Base-by-base conservation (phyloP, 2,797 vertebrate species). In the Tragelaphus oryx region DNA sequence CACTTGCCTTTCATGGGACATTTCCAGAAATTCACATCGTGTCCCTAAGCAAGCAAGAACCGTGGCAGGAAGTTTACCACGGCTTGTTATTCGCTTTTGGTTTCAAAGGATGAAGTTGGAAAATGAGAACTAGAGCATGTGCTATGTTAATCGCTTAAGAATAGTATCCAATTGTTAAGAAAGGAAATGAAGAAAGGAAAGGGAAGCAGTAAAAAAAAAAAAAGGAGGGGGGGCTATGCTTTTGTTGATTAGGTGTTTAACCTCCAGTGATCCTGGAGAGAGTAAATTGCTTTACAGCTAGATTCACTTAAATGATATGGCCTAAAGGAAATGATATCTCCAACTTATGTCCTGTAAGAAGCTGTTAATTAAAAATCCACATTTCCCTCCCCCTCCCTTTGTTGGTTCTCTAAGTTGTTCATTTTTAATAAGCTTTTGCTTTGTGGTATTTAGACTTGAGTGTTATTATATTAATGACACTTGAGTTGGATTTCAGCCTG, bases 221-320 rank as follows among this genome's bases (percentile, higher is more conserved):
- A 68, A 68, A 1, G 10, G 12, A 0, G 20, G 26, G 22, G 11
- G 24, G 54, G 24, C 30, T 82, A 83, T 20, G 87, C 44, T 28
- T 97, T 97, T 87, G 84, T 71, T 96, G 95, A 95, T 91, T 52
- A 74, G 85, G 46, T 85, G 92, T 95, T 74, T 96, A 91, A 94
- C 50, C 76, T 97, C 33, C 37, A 37, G 44, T 92, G 84, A 52
- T 95, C 91, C 92, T 68, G 22, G 0, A 41, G 92, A 97, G 85
- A 91, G 91, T 87, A 79, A 94, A 17, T 86, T 81, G 97, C 97
- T 97, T 97, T 98, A 97, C 96, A 93, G 14, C 1, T 96, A 95
- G 89, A 93, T 95, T 97, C 93, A 91, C 88, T 93, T 85, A 71
- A 97, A 57, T 65, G 75, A 1, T 83, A 85, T 2, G 44, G 80